Percentiles rank a stretch among this genome's conserved stretches.
Conservation (phyloP, 2,113 vertebrate species). For the Fulica atra region DNA sequence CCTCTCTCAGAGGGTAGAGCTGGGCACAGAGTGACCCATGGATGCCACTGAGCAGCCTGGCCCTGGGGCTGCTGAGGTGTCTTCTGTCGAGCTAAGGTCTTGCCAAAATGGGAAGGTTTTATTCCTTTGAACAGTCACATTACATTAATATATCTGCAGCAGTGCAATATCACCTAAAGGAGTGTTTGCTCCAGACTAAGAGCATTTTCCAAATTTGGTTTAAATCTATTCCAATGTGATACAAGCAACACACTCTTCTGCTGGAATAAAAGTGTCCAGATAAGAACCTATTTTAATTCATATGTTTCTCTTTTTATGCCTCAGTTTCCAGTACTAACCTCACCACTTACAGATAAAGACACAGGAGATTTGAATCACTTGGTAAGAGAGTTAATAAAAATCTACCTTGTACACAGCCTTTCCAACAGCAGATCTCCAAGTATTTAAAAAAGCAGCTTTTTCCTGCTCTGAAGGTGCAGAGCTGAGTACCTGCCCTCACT, state of each 20-base stretch:
- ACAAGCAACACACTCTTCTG: not conserved
- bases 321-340: not conserved
- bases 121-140: not conserved
- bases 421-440: not conserved
- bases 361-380: not conserved
- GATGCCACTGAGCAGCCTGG: not conserved
- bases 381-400: not conserved
- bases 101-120: not conserved
- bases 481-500: not conserved
- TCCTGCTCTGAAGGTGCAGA: not conserved
- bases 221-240: not conserved
- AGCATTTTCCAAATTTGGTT: not conserved
- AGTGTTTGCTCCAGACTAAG: not conserved
- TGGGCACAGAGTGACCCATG: not conserved
- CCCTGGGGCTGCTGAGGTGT: not conserved
- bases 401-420: not conserved
- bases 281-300: not conserved
- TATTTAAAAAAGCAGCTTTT: not conserved
- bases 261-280: not conserved
- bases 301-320: not conserved
- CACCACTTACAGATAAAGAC: not conserved
- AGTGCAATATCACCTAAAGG: not conserved
- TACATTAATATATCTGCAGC: not conserved
- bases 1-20: not conserved
- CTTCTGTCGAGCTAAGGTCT: not conserved